These are phyloP conservation scores for Octodon degus DNA, from an alignment of 2,113 vertebrate species.

Conservation along the genomic window DNA sequence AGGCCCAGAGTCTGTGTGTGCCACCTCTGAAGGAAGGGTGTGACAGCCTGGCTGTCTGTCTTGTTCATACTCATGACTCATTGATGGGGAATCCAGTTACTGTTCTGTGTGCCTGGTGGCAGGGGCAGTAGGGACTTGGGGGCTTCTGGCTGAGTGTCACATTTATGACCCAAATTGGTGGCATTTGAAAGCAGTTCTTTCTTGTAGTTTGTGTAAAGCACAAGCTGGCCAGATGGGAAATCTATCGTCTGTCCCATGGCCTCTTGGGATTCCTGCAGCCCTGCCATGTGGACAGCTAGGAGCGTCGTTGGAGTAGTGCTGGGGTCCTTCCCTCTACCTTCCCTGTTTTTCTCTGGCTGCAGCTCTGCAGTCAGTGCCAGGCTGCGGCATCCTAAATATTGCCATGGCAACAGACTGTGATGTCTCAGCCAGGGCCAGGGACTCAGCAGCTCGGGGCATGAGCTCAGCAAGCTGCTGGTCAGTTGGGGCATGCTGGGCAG, in stretches of 20 bases:
- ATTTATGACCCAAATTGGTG: neutral
- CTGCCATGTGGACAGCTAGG: accelerated
- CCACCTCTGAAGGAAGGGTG: conserved; percentile 36
- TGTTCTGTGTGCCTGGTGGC: accelerated
- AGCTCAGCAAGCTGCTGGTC: neutral
- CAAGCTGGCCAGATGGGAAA: neutral
- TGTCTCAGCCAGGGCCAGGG: conserved; percentile 62
- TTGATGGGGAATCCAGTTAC: neutral
- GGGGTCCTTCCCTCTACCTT: accelerated
- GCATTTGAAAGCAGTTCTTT: neutral
- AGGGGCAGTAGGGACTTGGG: accelerated
- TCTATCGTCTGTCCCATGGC: neutral
- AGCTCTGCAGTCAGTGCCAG: neutral
- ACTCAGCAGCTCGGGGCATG: conserved; percentile 48
- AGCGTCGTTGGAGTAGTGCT: accelerated
- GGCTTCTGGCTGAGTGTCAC: neutral
- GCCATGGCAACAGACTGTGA: conserved; percentile 75
- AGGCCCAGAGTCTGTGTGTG: conserved; percentile 10
- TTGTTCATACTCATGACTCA: neutral
- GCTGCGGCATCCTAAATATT: conserved; percentile 57
- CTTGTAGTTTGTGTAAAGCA: neutral
- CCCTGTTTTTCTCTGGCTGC: neutral
- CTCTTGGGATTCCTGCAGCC: neutral
- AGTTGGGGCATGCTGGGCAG: neutral
- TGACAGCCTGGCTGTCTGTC: neutral